Evolutionary conservation across 2,888 invertebrate species (phyloP).

Genomic region (Lumbricus terrestris): DNA sequence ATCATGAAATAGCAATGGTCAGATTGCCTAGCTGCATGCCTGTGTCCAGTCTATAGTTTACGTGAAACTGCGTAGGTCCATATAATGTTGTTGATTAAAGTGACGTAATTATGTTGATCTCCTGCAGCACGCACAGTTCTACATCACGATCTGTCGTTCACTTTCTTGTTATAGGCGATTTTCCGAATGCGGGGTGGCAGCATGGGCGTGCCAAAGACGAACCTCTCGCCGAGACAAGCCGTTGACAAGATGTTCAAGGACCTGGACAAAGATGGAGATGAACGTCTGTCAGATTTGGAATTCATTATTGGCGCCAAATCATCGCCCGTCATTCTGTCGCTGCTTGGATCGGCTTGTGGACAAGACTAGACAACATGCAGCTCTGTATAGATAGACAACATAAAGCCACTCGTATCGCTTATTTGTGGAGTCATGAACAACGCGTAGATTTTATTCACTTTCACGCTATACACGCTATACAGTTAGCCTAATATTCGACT

Average conservation of each 20-base stretch:
- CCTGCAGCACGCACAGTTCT: too few species aligned
- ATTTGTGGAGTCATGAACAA: neutral
- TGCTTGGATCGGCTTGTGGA: constrained; percentile 18
- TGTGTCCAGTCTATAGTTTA: too few species aligned
- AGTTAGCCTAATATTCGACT: too few species aligned
- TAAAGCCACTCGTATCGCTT: too few species aligned
- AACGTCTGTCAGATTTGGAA: constrained; percentile 35
- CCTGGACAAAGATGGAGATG: constrained; percentile 36
- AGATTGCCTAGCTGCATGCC: too few species aligned
- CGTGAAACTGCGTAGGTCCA: too few species aligned
- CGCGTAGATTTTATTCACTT: neutral
- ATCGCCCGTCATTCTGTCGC: constrained; percentile 30
- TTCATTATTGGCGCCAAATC: constrained; percentile 38
- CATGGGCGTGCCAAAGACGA: neutral
- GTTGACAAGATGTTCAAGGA: constrained; percentile 32
- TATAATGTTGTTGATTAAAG: too few species aligned
- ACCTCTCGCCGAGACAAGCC: constrained; percentile 28
- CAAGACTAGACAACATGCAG: neutral
- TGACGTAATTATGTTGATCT: too few species aligned
- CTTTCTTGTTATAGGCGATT: constrained; percentile 23
- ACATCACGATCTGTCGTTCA: neutral
- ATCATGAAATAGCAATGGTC: too few species aligned
- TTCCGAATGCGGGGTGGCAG: constrained; percentile 26
- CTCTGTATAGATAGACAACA: too few species aligned
- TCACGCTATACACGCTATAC: neutral